phyloP scores from a whole-genome alignment of 1,140 invertebrate genomes.

The Penaeus vannamei region DNA sequence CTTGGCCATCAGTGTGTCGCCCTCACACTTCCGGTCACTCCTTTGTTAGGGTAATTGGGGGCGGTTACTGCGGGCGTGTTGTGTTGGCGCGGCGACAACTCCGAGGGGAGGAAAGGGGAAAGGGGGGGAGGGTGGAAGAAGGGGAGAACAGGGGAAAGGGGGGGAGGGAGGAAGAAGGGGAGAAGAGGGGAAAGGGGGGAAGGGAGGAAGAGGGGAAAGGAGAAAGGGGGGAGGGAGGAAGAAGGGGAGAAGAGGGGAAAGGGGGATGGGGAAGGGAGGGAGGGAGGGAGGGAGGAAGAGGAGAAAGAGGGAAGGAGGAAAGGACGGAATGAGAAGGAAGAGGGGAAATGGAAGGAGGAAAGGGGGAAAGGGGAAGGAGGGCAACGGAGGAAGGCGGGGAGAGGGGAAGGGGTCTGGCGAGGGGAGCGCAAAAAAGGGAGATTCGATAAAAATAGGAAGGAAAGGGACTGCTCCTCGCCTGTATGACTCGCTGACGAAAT shows the following conservation, averaged over 20 bases:
- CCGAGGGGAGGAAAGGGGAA: background rate
- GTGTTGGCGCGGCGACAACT: too few relatives aligned
- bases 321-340: background rate
- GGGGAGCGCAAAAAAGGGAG: too few relatives aligned
- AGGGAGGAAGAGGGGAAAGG: background rate
- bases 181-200: background rate
- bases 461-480: too few relatives aligned
- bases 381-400: background rate
- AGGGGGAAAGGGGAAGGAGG: background rate
- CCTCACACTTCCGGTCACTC: too few relatives aligned
- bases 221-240: background rate
- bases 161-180: background rate
- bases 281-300: background rate
- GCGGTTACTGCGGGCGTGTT: too few relatives aligned
- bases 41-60: too few relatives aligned
- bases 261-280: background rate
- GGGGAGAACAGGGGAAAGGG: background rate
- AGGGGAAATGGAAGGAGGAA: background rate
- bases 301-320: background rate
- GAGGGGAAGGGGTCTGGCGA: too few relatives aligned
- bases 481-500: too few relatives aligned
- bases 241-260: background rate
- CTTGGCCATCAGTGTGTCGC: too few relatives aligned
- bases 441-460: too few relatives aligned
- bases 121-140: background rate